Conservation (phyloP, 2,888 invertebrate species). For the Zootermopsis nevadensis region DNA sequence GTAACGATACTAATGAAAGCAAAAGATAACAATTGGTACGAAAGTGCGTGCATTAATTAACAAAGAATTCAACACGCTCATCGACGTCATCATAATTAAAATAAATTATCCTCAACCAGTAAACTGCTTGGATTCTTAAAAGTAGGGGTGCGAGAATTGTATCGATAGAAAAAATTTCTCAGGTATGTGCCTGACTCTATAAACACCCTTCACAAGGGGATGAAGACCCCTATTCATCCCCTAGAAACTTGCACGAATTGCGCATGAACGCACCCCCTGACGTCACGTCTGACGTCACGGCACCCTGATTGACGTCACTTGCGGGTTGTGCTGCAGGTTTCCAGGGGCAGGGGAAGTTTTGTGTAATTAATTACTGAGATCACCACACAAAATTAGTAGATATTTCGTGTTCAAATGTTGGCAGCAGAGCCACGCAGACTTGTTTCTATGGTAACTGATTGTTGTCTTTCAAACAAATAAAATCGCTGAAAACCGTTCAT, state of each 20-base stretch:
- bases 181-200: background rate
- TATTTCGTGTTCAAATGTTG: background rate
- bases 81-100: too few species aligned
- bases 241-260: background rate
- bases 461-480: too few species aligned
- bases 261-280: constrained; percentile 35
- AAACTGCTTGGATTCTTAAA: too few species aligned
- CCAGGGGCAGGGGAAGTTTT: constrained; percentile 14
- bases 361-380: constrained; percentile 42
- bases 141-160: background rate
- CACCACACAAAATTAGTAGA: background rate
- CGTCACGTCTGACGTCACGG: constrained; percentile 49
- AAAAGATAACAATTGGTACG: too few species aligned
- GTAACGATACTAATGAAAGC: too few species aligned
- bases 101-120: too few species aligned
- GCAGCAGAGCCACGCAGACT: background rate
- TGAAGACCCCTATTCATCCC: background rate
- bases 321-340: constrained; percentile 27
- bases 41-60: too few species aligned
- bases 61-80: too few species aligned
- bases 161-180: background rate
- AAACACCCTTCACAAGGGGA: background rate
- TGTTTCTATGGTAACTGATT: too few species aligned
- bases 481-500: too few species aligned
- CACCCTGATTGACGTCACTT: constrained; percentile 48